A percentile compares a stretch with the other conserved stretches of the same genome.
Evolutionary conservation across 2,888 invertebrate genomes (phyloP).

Genomic region (Cryptocheilus praepositus): DNA sequence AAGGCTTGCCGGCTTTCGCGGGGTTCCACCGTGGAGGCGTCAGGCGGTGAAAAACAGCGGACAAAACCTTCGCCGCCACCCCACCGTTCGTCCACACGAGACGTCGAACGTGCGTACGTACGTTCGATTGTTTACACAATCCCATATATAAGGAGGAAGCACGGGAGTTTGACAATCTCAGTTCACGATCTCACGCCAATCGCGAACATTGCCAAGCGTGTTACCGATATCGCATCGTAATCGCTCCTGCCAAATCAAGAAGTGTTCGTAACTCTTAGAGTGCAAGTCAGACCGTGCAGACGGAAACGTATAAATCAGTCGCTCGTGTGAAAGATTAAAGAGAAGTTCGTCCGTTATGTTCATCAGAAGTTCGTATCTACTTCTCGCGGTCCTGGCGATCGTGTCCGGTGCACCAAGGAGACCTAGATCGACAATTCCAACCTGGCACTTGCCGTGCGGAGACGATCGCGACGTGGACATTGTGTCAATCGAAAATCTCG

Average conservation of each 20-base stretch:
- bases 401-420: slow-evolving; percentile 41
- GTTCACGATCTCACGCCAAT: slow-evolving; percentile 64
- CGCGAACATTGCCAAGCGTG: slow-evolving; percentile 46
- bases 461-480: slow-evolving; percentile 45
- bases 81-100: slow-evolving; percentile 55
- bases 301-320: neutral
- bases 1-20: slow-evolving; percentile 23
- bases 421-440: slow-evolving; percentile 48
- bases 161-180: slow-evolving; percentile 72
- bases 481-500: slow-evolving; percentile 32
- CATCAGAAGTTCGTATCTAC: slow-evolving; percentile 20
- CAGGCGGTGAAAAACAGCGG: slow-evolving; percentile 43
- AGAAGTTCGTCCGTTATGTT: slow-evolving; percentile 1
- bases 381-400: slow-evolving; percentile 8
- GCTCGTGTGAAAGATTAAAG: neutral
- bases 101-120: slow-evolving; percentile 64
- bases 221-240: slow-evolving; percentile 6
- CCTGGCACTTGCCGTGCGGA: slow-evolving; percentile 71
- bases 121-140: slow-evolving; percentile 71
- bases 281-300: neutral
- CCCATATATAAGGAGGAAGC: slow-evolving; percentile 72
- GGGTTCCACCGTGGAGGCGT: slow-evolving; percentile 21
- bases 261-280: neutral
- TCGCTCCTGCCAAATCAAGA: neutral
- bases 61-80: slow-evolving; percentile 62